Base-by-base conservation (phyloP, 1,140 invertebrate species). In the Trichonephila inaurata region DNA sequence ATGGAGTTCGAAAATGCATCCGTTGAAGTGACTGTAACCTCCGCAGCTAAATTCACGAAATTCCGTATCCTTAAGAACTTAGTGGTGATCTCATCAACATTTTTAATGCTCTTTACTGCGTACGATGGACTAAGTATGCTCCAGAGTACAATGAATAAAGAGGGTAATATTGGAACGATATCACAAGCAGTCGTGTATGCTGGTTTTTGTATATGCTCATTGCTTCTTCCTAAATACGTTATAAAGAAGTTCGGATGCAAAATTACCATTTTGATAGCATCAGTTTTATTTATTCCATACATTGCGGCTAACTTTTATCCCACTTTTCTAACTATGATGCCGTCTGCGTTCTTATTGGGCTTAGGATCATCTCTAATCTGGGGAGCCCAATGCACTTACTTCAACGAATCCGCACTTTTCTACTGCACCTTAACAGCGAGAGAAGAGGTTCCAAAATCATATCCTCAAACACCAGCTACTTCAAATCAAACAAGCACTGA, bases 81-180 rank as follows among this genome's bases (percentile, higher is more conserved):
- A 62, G 96, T 97, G 40, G 97, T 98, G 77, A 97, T 99, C 12
- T 98, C 98, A 94, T 96, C 97, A 85, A 97, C 98, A 7, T 99
- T 99, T 95, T 98, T 98, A 97, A 97, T 99, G 90, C 98, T 99
- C 95, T 99, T 99, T 96, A 99, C 98, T 24, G 98, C 98, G 60
- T 99, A 98, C 96, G 97, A 98, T 95, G 98, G 98, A 66, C 98
- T 98, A 64, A 86, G 40, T 28, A 92, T 85, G 61, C 82, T 92
- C 18, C 91, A 92, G 62, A 92, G 81, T 28, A 85, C 91, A 21
- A 85, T 92, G 62, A 92, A 92, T 33, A 33, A 8, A 21, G 60
- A 91, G 21, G 33, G 86, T 0, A 28, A 28, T 5, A 86, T 92
- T 51, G 91, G 91, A 0, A 28, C 51, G 0, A 60, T 40, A n/a